These are phyloP conservation scores for Tiliacea citrago DNA, from an alignment of 2,888 invertebrate species.

Conservation along the genomic window DNA sequence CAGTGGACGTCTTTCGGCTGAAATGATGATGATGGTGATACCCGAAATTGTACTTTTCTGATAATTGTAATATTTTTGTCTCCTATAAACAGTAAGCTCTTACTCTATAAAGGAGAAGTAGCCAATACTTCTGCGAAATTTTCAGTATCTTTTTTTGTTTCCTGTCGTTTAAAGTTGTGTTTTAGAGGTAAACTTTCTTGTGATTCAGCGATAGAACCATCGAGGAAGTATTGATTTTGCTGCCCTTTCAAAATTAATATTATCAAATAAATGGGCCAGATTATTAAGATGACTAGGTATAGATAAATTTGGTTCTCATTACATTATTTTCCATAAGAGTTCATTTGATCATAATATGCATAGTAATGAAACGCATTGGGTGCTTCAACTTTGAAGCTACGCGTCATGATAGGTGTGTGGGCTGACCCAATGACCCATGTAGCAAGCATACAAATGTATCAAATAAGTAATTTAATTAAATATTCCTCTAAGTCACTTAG, in stretches of 20 bases:
- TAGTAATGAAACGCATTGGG: conserved; percentile 41
- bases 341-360: neutral
- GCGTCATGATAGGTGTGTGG: conserved; percentile 23
- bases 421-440: conserved; percentile 20
- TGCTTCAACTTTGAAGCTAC: conserved; percentile 28
- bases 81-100: too few relatives aligned
- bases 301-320: neutral
- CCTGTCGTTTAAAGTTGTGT: neutral
- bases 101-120: too few relatives aligned
- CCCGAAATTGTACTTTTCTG: too few relatives aligned
- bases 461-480: conserved; percentile 7
- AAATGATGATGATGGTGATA: too few relatives aligned
- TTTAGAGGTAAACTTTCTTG: neutral
- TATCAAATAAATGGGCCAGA: neutral
- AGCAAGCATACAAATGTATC: conserved; percentile 37
- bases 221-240: neutral
- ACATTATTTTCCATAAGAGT: neutral
- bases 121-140: too few relatives aligned
- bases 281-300: neutral
- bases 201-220: neutral
- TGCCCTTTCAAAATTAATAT: neutral
- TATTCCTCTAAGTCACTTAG: neutral
- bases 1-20: too few relatives aligned
- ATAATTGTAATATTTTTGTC: too few relatives aligned
- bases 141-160: too few relatives aligned